Base-by-base conservation (phyloP, 30 jellyfish, hydroid and myxozoan genomes). In the Turritopsis dohrnii region DNA sequence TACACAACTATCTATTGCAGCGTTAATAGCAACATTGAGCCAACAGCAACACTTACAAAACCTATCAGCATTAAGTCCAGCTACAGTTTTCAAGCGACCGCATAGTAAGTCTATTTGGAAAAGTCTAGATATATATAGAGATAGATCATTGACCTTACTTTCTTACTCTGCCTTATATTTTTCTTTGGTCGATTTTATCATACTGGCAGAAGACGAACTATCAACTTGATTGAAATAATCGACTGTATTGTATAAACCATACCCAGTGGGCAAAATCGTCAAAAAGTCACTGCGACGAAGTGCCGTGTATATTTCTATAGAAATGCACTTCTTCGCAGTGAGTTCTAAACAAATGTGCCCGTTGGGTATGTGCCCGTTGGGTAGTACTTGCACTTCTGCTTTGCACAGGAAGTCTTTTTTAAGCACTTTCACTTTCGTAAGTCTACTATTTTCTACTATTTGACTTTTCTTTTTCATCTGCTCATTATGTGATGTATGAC, bases 71-170 rank as follows among this genome's bases (percentile, higher is more conserved):
- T 60, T 29, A 29, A 77, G 53, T 77, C 74, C 85, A 19, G 53
- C 29, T 18, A 60, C 66, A 52, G 66, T 53, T 20, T 77, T 77
- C 72, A 77, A 77, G 29, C 21, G 72, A 29, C 85, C 85, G 7
- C 85, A 77, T 21, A 77, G 85, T 77, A 77, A 24, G 71, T 0
- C 21, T 28, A 19, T 77, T 22, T 9, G 21, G 19, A 60, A 18
- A 18, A 60, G 73, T 60, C 73, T 60, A 23, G 73, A 18, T 60
- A n/a, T n/a, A n/a, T n/a, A n/a, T n/a, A n/a, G n/a, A n/a, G n/a
- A n/a, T n/a, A n/a, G n/a, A n/a, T n/a, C n/a, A n/a, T n/a, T n/a
- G n/a, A n/a, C n/a, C n/a, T n/a, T n/a, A n/a, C n/a, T n/a, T n/a
- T n/a, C n/a, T n/a, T n/a, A n/a, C n/a, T n/a, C n/a, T n/a, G n/a